These are phyloP conservation scores for Philereme transversata DNA, from an alignment of 2,888 invertebrate genomes.

Conservation along the genomic window DNA sequence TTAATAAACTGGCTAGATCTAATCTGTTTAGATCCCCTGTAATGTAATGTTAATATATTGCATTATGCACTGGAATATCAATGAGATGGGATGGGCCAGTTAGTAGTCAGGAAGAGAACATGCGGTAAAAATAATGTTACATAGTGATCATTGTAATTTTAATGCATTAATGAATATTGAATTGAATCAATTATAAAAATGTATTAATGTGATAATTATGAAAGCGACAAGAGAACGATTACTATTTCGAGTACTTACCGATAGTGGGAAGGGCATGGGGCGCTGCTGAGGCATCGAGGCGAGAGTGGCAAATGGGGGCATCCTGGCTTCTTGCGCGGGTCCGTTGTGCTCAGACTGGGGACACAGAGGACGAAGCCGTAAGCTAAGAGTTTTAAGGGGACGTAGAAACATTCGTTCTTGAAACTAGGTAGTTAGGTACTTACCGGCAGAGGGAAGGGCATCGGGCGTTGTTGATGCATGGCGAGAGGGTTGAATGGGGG, in stretches of 20 bases:
- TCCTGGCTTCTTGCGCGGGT: conserved; percentile 55
- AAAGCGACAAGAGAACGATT: not conserved
- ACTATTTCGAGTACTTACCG: conserved; percentile 54
- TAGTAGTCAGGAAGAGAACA: too few relatives aligned
- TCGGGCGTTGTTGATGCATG: conserved; percentile 53
- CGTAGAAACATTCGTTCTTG: not conserved
- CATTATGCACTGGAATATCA: too few relatives aligned
- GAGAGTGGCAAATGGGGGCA: conserved; percentile 58
- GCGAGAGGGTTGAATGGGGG: conserved; percentile 55
- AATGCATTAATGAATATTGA: too few relatives aligned
- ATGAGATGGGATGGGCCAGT: too few relatives aligned
- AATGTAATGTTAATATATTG: too few relatives aligned
- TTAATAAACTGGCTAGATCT: too few relatives aligned
- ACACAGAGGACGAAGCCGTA: conserved; percentile 55
- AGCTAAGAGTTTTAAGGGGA: not conserved
- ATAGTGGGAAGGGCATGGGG: conserved; percentile 68
- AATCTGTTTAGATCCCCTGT: too few relatives aligned
- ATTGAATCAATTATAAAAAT: too few relatives aligned
- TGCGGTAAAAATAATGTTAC: too few relatives aligned
- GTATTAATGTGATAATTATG: too few relatives aligned
- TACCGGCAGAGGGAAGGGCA: conserved; percentile 73
- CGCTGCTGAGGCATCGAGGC: conserved; percentile 52
- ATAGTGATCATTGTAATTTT: too few relatives aligned
- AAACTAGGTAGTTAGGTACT: conserved; percentile 44
- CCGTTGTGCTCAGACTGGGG: conserved; percentile 52